A percentile compares a stretch with the other conserved stretches of the same genome.
phyloP scores from a whole-genome alignment of 2,113 vertebrate genomes.

The Perca schrenkii region DNA sequence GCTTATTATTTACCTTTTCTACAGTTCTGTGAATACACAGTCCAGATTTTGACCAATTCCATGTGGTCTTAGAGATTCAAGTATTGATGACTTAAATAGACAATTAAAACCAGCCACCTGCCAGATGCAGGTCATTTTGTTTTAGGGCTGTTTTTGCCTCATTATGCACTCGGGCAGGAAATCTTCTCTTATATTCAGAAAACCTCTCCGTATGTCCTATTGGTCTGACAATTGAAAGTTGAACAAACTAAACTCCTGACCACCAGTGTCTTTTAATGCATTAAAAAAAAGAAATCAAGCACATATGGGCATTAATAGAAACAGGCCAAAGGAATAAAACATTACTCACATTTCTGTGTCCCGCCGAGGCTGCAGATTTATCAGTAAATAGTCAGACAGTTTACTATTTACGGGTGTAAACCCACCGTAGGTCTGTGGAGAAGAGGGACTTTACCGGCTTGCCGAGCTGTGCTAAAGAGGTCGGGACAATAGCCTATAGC shows the following conservation, averaged over 20 bases:
- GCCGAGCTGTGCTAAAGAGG: background rate
- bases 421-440: background rate
- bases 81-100: background rate
- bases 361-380: background rate
- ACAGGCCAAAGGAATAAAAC: background rate
- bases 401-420: background rate
- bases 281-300: background rate
- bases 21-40: background rate
- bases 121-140: background rate
- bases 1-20: background rate
- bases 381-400: slow-evolving; percentile 1
- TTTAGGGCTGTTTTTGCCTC: background rate
- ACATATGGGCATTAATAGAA: background rate
- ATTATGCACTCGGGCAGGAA: background rate
- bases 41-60: background rate
- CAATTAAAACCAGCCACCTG: background rate
- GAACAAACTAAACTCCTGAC: background rate
- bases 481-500: slow-evolving; percentile 33
- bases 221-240: background rate
- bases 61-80: background rate
- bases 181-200: background rate
- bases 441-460: background rate
- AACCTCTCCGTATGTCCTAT: background rate
- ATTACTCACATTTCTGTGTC: slow-evolving; percentile 60
- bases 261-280: background rate